Conservation (phyloP, 2,797 vertebrate genomes). For the Galaxias olidus region DNA sequence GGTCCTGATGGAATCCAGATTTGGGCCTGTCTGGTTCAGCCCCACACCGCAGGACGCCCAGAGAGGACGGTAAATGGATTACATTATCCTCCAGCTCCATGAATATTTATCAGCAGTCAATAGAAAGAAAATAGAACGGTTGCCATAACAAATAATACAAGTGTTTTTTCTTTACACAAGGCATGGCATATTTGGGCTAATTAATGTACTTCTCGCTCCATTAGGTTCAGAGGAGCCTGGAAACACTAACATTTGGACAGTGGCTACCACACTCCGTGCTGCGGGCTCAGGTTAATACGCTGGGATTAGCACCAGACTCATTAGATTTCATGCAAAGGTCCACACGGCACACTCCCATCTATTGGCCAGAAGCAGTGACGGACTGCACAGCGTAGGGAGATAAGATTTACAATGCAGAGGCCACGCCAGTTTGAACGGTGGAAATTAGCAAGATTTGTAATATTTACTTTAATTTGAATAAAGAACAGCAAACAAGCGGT, state of each 20-base stretch:
- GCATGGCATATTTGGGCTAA: not conserved
- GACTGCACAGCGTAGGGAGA: too few relatives aligned
- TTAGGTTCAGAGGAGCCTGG: conserved; percentile 27
- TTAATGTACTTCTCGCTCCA: conserved; percentile 23
- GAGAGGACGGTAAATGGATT: conserved; percentile 76
- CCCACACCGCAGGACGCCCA: conserved; percentile 76
- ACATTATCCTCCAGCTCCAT: conserved; percentile 81
- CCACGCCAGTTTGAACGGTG: too few relatives aligned
- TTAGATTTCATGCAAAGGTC: conserved; percentile 5
- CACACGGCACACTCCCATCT: too few relatives aligned
- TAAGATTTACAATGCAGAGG: too few relatives aligned
- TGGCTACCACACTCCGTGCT: not conserved
- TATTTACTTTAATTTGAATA: conserved; percentile 1
- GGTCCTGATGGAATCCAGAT: conserved; percentile 84
- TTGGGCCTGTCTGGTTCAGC: conserved; percentile 73
- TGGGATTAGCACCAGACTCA: not conserved
- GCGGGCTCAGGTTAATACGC: not conserved
- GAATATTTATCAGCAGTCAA: conserved; percentile 84
- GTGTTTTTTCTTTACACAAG: conserved; percentile 11
- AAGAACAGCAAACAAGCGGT: not conserved
- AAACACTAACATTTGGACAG: conserved; percentile 14
- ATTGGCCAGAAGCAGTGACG: too few relatives aligned
- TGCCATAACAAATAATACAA: conserved; percentile 78
- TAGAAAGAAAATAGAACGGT: conserved; percentile 79
- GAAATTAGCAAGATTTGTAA: too few relatives aligned